Evolutionary conservation across 2,888 invertebrate genomes (phyloP).

Genomic region (Dryocosmus kuriphilus): DNA sequence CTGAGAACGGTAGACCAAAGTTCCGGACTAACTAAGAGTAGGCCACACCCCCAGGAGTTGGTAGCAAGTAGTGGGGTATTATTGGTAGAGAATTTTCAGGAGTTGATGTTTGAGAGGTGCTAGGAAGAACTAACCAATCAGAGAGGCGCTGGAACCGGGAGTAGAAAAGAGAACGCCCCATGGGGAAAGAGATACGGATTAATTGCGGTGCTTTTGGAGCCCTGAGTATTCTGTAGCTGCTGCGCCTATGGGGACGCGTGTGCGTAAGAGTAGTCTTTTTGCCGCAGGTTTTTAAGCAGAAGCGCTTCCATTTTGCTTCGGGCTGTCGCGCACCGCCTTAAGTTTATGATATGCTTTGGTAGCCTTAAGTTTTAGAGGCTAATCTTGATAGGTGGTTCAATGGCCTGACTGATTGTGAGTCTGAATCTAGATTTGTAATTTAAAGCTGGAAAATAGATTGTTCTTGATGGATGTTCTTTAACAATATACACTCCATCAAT

Average conservation of each 20-base stretch:
- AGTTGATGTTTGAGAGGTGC: background rate
- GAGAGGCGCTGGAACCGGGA: background rate
- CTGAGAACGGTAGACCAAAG: constrained; percentile 57
- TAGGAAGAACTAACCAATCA: background rate
- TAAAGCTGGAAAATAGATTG: background rate
- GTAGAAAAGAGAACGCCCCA: background rate
- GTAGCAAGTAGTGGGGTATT: background rate
- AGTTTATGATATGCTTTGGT: background rate
- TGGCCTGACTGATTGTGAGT: constrained; percentile 12
- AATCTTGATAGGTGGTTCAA: constrained; percentile 12
- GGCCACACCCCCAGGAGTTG: constrained; percentile 45
- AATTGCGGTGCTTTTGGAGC: background rate
- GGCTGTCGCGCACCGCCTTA: background rate
- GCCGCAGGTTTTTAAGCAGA: background rate
- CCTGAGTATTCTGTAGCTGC: background rate
- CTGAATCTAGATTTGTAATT: constrained; percentile 3
- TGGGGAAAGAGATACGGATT: background rate
- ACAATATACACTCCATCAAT: too few species aligned
- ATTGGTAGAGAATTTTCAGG: background rate
- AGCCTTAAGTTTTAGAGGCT: background rate
- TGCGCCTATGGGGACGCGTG: background rate
- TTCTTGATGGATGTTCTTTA: too few species aligned
- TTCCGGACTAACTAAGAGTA: constrained; percentile 47
- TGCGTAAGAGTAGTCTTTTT: background rate
- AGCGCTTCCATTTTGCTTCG: constrained; percentile 21